Evolutionary conservation across 2,888 invertebrate species (phyloP).

Genomic region (Metalampra italica): DNA sequence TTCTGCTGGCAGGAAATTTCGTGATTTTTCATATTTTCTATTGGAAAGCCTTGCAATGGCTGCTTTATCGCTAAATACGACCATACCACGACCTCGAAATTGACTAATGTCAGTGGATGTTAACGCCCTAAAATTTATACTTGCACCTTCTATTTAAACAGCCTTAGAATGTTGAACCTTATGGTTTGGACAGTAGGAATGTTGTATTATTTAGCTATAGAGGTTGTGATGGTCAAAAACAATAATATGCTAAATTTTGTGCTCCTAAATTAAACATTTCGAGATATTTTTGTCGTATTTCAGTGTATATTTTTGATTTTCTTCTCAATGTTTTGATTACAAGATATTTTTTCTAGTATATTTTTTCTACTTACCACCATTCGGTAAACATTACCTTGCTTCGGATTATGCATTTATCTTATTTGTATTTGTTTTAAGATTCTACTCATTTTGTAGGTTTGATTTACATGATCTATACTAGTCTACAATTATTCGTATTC

Average conservation of each 20-base stretch:
- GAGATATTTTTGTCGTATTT: neutral
- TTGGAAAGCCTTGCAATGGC: neutral
- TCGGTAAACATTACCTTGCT: too few species aligned
- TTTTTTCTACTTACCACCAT: too few species aligned
- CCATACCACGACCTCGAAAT: neutral
- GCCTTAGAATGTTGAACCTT: neutral
- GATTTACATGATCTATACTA: too few species aligned
- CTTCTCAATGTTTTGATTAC: neutral
- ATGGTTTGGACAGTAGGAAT: neutral
- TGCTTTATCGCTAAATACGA: neutral
- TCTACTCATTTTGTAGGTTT: too few species aligned
- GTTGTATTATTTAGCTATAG: neutral
- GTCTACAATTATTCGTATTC: too few species aligned
- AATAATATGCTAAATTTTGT: neutral
- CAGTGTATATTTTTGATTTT: neutral
- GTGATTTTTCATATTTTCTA: too few species aligned
- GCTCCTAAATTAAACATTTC: neutral
- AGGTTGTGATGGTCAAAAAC: neutral
- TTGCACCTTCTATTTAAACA: neutral
- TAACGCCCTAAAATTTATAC: neutral
- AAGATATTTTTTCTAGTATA: neutral
- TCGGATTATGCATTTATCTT: too few species aligned
- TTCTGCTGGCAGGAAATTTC: too few species aligned
- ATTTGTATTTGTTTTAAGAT: too few species aligned
- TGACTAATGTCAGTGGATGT: neutral